These are phyloP conservation scores for Ganaspis brasiliensis DNA, from an alignment of 2,888 invertebrate species.

Conservation along the genomic window DNA sequence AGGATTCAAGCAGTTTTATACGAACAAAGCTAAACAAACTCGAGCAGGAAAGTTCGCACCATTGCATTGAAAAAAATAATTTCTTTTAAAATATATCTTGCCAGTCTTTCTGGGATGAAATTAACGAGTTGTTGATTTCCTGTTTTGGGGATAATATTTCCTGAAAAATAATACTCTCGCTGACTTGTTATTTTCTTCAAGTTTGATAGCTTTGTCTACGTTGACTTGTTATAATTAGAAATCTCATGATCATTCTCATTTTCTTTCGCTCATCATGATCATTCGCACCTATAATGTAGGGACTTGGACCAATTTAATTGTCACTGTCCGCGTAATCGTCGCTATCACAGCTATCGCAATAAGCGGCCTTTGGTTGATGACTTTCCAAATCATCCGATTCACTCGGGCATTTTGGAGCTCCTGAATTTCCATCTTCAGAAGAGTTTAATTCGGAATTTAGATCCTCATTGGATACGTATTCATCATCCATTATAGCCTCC, in stretches of 20 bases:
- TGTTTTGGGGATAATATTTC: neutral
- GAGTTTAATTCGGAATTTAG: slow-evolving; percentile 42
- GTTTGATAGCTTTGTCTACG: slow-evolving; percentile 16
- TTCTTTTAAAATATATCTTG: slow-evolving; percentile 35
- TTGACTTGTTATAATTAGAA: slow-evolving; percentile 17
- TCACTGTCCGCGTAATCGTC: slow-evolving; percentile 79
- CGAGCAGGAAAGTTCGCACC: slow-evolving; percentile 20
- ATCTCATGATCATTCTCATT: slow-evolving; percentile 11
- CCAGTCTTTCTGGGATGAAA: slow-evolving; percentile 19
- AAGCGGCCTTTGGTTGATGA: slow-evolving; percentile 66
- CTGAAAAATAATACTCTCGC: slow-evolving; percentile 19
- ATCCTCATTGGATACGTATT: slow-evolving; percentile 14
- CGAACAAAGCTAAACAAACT: slow-evolving; percentile 30
- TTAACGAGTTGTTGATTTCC: neutral
- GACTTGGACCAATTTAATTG: slow-evolving; percentile 65
- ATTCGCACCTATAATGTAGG: slow-evolving; percentile 16
- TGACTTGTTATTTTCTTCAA: slow-evolving; percentile 11
- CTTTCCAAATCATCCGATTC: slow-evolving; percentile 18
- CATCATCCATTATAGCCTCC: slow-evolving; percentile 23
- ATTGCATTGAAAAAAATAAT: slow-evolving; percentile 35
- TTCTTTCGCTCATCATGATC: slow-evolving; percentile 4
- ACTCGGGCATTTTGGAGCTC: slow-evolving; percentile 52
- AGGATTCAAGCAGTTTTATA: slow-evolving; percentile 24
- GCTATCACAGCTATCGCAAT: slow-evolving; percentile 77
- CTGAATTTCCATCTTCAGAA: slow-evolving; percentile 54